Base-by-base conservation (phyloP, 2,888 invertebrate genomes). In the Drosophila testacea region DNA sequence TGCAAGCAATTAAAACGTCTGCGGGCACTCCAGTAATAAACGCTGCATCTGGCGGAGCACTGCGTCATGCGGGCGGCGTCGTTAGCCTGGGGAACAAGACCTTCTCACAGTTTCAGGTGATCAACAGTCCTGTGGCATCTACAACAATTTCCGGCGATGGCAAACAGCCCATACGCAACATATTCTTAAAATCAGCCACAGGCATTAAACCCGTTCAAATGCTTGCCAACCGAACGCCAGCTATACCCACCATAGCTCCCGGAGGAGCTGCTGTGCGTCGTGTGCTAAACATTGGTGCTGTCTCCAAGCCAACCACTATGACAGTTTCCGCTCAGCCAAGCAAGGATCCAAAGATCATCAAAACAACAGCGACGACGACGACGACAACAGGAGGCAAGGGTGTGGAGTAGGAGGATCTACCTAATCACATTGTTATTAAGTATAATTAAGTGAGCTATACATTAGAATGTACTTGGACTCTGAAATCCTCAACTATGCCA, bases 201-300 rank as follows among this genome's bases (percentile, higher is more conserved):
- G 83, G 81, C 3, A 47, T 84, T 1, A 84, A 88, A 34, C 88
- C 88, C 0, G 72, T 84, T 0, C 83, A 83, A 13, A 73, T 83
- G 83, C 0, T 83, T 27, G 9, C 68, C 6, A 88, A 83, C 51
- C 73, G 83, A 16, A 10, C 80, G 7, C 10, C 61, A 6, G 13
- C 41, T 1, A 70, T 79, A 41, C 70, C 80, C 0, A 46, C 62
- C 3, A 69, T 69, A 27, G 64, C 75, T 4, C 70, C 80, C 0
- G 84, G 73, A 28, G 72, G 77, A 7, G 72, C 71, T 38, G 78
- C 73, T 22, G 67, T 84, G 13, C 83, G 83, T 11, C 88, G 89
- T 4, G 69, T 84, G 32, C 39, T 84, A 0, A 84, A 83, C 27
- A 73, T 84, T 27, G 69, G 73, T 3, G 44, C 83, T 4, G 66